Conservation (phyloP, 2,888 invertebrate species). For the Drosophila paracracens region DNA sequence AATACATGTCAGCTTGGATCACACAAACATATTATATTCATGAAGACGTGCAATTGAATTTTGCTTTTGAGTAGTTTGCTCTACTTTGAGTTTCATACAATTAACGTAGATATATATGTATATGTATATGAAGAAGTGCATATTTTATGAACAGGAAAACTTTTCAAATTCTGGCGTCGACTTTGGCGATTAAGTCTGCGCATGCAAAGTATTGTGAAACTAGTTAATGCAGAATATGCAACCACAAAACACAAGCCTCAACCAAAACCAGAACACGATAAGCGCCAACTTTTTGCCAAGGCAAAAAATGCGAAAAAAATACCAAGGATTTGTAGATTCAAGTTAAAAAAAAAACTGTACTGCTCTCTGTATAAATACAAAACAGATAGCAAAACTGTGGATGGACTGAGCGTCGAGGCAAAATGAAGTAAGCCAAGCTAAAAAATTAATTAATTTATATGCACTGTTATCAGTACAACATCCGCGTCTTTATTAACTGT, state of each 20-base stretch:
- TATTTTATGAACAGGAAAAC: slow-evolving; percentile 8
- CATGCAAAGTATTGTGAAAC: slow-evolving; percentile 6
- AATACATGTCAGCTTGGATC: background rate
- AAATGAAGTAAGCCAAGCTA: background rate
- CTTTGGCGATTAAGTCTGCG: slow-evolving; percentile 15
- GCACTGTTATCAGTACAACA: background rate
- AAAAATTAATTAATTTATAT: background rate
- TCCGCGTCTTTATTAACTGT: background rate
- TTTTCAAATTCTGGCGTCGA: slow-evolving; percentile 11
- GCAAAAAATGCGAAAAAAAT: background rate
- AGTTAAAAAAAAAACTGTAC: background rate
- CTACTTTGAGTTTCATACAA: slow-evolving; percentile 14
- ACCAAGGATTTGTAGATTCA: slow-evolving; percentile 4
- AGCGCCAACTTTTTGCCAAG: slow-evolving; percentile 28
- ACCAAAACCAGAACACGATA: slow-evolving; percentile 26
- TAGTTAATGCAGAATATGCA: slow-evolving; percentile 26
- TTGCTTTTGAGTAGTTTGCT: slow-evolving; percentile 6
- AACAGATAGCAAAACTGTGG: background rate
- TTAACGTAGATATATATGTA: slow-evolving; percentile 21
- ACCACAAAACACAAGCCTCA: slow-evolving; percentile 10
- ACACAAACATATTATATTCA: slow-evolving; percentile 3
- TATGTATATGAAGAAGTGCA: slow-evolving; percentile 1
- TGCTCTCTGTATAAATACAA: background rate
- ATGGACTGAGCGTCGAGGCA: background rate
- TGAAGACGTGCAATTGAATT: slow-evolving; percentile 4